These are phyloP conservation scores for Pocillopora verrucosa DNA, from an alignment of 64 coral and sea anemone species.

Conservation along the genomic window DNA sequence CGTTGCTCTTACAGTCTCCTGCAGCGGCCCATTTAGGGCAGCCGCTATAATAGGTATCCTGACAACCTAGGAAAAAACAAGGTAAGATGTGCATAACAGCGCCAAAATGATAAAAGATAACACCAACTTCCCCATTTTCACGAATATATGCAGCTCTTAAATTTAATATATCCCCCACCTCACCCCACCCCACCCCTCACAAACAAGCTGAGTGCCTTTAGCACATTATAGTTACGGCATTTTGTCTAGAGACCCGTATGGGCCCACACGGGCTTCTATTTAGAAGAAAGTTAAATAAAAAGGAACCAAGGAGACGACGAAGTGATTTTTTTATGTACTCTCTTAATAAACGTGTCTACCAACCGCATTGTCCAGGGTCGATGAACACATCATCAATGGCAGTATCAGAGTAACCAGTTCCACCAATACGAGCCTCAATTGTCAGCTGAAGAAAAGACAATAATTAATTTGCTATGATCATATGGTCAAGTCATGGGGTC, in stretches of 20 bases:
- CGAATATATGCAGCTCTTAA: too few relatives aligned
- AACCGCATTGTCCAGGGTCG: constrained; percentile 59
- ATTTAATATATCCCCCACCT: too few relatives aligned
- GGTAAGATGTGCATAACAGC: too few relatives aligned
- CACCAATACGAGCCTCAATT: constrained; percentile 41
- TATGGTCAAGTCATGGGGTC: neutral
- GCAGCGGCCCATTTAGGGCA: constrained; percentile 45
- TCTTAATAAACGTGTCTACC: neutral
- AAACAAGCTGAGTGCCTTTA: too few relatives aligned
- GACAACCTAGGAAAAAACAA: constrained; percentile 20
- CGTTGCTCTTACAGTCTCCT: constrained; percentile 35
- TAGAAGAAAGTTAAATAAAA: too few relatives aligned
- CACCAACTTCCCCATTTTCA: too few relatives aligned
- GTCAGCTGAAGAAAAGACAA: constrained; percentile 30
- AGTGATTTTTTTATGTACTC: neutral
- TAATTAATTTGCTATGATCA: neutral
- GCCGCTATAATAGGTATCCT: constrained; percentile 46
- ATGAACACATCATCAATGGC: constrained; percentile 64
- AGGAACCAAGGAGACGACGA: too few relatives aligned
- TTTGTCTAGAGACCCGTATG: too few relatives aligned
- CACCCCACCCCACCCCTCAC: too few relatives aligned
- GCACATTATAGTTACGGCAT: too few relatives aligned
- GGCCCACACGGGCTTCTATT: too few relatives aligned
- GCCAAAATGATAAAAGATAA: too few relatives aligned
- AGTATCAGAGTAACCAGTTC: constrained; percentile 53